Conservation (phyloP, 2,888 invertebrate genomes). For the Oscheius sp. region DNA sequence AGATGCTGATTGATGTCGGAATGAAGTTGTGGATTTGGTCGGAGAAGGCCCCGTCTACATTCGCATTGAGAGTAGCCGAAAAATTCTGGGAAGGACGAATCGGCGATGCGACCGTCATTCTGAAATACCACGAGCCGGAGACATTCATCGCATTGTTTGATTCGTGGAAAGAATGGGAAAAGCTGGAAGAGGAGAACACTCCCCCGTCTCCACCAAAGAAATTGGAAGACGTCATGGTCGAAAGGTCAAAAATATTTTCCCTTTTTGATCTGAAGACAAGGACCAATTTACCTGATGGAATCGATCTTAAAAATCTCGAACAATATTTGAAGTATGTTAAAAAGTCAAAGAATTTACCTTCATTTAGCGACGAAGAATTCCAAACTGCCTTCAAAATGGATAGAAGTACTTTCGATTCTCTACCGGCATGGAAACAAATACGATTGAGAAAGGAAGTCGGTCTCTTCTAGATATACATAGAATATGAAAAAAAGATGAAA, state of each 20-base stretch:
- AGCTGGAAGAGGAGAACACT: conserved; percentile 28
- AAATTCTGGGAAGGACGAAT: conserved; percentile 41
- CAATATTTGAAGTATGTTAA: conserved; percentile 44
- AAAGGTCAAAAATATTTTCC: conserved; percentile 48
- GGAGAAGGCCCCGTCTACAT: conserved; percentile 45
- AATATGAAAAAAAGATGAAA: too few relatives aligned
- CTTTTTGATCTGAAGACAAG: conserved; percentile 48
- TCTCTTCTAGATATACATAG: too few relatives aligned
- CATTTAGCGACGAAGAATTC: conserved; percentile 51
- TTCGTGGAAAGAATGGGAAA: conserved; percentile 47
- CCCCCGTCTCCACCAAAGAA: conserved; percentile 25
- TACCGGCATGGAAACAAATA: conserved; percentile 62
- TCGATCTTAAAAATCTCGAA: conserved; percentile 54
- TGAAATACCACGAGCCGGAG: conserved; percentile 54
- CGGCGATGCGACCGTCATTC: conserved; percentile 47
- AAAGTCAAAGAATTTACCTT: background rate
- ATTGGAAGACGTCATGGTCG: conserved; percentile 41
- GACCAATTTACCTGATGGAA: conserved; percentile 53
- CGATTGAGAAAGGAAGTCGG: conserved; percentile 40
- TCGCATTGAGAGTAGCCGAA: conserved; percentile 52
- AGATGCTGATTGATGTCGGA: conserved; percentile 58
- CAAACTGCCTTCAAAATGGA: conserved; percentile 45
- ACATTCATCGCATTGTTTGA: conserved; percentile 60
- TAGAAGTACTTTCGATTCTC: conserved; percentile 43
- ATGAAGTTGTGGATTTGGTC: conserved; percentile 61